phyloP scores from a whole-genome alignment of 1,140 invertebrate species.

The Ceratina australensis region DNA sequence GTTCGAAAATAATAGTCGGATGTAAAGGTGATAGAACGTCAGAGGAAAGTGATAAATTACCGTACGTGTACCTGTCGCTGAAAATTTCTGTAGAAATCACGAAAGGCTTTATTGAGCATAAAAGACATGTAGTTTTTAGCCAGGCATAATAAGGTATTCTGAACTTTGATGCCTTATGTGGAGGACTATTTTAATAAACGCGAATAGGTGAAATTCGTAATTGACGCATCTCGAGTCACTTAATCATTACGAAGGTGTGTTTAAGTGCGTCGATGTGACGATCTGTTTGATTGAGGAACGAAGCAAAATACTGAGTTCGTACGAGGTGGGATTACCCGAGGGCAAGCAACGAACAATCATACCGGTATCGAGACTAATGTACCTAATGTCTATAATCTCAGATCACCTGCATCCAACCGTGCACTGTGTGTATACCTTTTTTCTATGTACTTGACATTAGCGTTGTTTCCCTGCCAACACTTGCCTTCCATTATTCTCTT shows the following conservation, averaged over 20 bases:
- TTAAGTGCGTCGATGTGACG: constrained; percentile 60
- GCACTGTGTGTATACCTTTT: neutral
- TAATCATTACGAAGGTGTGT: constrained; percentile 58
- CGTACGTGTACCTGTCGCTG: too few relatives aligned
- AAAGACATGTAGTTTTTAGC: too few relatives aligned
- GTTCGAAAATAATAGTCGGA: too few relatives aligned
- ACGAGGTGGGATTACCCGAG: constrained; percentile 27
- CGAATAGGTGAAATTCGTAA: constrained; percentile 60
- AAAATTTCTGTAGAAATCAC: too few relatives aligned
- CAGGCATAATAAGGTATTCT: too few relatives aligned
- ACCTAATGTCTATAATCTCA: constrained; percentile 67
- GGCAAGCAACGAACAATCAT: constrained; percentile 49
- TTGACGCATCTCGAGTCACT: constrained; percentile 68
- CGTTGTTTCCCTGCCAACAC: neutral
- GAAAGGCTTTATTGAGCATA: too few relatives aligned
- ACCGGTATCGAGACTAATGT: constrained; percentile 60
- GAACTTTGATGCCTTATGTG: too few relatives aligned
- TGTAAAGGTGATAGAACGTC: too few relatives aligned
- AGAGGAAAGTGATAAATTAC: too few relatives aligned
- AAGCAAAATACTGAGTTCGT: neutral
- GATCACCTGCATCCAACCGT: constrained; percentile 62
- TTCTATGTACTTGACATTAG: neutral
- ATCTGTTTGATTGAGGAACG: neutral
- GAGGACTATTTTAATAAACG: neutral
- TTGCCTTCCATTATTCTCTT: neutral